Evolutionary conservation across 2,113 vertebrate species (phyloP), one percentile per base, ranked within the genome.

Genomic region (Amblyopsis rosae): DNA sequence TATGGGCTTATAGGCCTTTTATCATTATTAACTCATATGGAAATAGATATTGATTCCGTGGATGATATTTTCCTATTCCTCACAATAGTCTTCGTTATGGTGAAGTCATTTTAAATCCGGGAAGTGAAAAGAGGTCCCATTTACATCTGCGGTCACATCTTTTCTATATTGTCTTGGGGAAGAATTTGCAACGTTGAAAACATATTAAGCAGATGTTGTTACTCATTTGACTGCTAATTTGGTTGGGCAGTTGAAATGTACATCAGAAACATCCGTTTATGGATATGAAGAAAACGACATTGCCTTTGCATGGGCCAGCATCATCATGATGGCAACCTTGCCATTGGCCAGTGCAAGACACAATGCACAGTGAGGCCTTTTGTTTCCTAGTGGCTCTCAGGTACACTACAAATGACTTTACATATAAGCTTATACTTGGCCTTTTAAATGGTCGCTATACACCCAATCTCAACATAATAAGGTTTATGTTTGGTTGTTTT

Each of bases 171-270:
- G 83, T 81, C 62, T 78, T 76, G 60, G 82, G 81, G 88, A 91
- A 86, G 87, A 87, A 82, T 79, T 90, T 81, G 65, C 55, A 61
- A 65, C 70, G 69, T 93, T 91, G 35, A 41, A 41, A 93, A 94
- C 90, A 82, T 88, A 88, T 91, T 84, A 90, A 87, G 87, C 84
- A 91, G 88, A 94, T 90, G 90, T 89, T 84, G 89, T 93, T 94
- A 92, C 91, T 95, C 89, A 96, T 96, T 96, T 97, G 94, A 96
- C 94, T 97, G 83, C 94, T 93, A 73, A 95, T 96, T 96, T 96
- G 95, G 91, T 91, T 96, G 93, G 72, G 74, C 79, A 80, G 89
- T 88, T 86, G 76, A 81, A 89, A 86, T 69, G 70, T 17, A 77
- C 62, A 76, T 83, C 62, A 15, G 48, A 88, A 87, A 87, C 82